Percentiles rank a stretch among this genome's conserved stretches.
Conservation (phyloP, 2,888 invertebrate species). For the Lycophotia porphyrea region DNA sequence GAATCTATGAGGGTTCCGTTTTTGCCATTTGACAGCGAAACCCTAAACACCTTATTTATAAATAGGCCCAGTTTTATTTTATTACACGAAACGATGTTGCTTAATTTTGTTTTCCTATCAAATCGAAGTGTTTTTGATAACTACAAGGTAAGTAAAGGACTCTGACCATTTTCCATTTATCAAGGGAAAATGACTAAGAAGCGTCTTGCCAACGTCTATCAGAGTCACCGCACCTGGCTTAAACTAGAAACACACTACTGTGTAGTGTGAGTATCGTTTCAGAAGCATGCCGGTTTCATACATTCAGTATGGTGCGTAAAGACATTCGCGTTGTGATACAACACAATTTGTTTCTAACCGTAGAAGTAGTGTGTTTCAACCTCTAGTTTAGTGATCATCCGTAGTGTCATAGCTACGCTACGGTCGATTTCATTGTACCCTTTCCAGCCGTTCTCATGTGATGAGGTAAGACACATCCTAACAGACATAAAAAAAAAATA, state of each 20-base stretch:
- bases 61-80: not conserved
- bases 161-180: not conserved
- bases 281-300: not conserved
- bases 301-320: not conserved
- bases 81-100: not conserved
- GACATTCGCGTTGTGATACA: not conserved
- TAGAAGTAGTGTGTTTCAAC: not conserved
- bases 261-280: not conserved
- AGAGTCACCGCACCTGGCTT: not conserved
- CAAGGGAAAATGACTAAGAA: not conserved
- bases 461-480: constrained; percentile 10
- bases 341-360: not conserved
- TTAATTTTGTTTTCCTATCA: not conserved
- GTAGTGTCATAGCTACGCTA: not conserved
- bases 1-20: not conserved
- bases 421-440: not conserved
- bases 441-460: constrained; percentile 22
- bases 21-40: not conserved
- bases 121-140: not conserved
- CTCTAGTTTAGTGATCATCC: constrained; percentile 3
- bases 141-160: constrained; percentile 2
- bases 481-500: constrained; percentile 14
- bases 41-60: not conserved
- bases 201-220: not conserved
- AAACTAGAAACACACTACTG: not conserved